Evolutionary conservation across 2,888 invertebrate species (phyloP).

Genomic region (Phortica magna): DNA sequence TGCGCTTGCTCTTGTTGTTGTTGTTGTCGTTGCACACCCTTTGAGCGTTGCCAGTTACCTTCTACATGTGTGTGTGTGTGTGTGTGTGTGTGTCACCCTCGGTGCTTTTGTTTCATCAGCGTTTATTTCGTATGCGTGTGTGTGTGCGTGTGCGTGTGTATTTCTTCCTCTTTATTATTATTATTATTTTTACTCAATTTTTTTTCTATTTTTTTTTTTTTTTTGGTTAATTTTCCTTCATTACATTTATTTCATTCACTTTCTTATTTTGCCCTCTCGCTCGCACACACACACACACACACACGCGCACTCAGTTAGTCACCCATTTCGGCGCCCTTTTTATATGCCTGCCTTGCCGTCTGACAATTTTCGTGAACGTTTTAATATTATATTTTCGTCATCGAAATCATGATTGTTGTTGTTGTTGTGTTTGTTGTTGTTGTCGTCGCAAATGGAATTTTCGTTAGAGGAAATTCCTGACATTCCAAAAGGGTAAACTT

Average conservation of each 20-base stretch:
- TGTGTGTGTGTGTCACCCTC: conserved; percentile 12
- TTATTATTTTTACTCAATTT: conserved; percentile 39
- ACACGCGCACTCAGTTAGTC: background rate
- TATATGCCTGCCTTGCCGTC: background rate
- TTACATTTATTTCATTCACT: conserved; percentile 1
- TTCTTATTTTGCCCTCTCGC: background rate
- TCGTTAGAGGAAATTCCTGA: conserved; percentile 49
- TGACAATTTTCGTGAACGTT: background rate
- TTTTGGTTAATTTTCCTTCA: conserved; percentile 18
- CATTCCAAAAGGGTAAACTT: conserved; percentile 52
- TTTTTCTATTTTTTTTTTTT: conserved; percentile 35
- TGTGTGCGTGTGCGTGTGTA: conserved; percentile 12
- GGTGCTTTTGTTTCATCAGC: background rate
- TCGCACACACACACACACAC: background rate
- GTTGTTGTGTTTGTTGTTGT: background rate
- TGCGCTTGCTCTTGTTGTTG: background rate
- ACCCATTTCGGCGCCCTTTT: background rate
- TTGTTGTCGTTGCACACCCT: background rate
- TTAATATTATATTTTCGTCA: background rate
- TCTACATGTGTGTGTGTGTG: background rate
- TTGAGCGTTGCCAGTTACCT: background rate
- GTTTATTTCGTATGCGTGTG: background rate
- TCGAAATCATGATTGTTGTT: background rate
- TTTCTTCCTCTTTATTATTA: conserved; percentile 34
- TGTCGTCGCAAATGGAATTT: conserved; percentile 30